A percentile compares a stretch with the other conserved stretches of the same genome.
These are phyloP conservation scores for Mycetomoellerius zeteki DNA, from an alignment of 1,140 invertebrate genomes.

Conservation along the genomic window DNA sequence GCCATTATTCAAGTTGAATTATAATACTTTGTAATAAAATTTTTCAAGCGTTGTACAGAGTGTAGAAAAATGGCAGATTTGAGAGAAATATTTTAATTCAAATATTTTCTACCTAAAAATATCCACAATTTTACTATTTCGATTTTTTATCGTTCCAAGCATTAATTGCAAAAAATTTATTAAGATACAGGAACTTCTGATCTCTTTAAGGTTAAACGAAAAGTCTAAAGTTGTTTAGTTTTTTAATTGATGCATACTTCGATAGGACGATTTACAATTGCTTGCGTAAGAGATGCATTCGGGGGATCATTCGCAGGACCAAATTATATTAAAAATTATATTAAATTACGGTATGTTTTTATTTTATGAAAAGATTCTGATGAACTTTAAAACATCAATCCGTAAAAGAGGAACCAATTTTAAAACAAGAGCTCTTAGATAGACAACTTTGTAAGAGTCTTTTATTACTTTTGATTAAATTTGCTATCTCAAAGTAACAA, in stretches of 20 bases:
- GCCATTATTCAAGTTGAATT: background rate
- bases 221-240: background rate
- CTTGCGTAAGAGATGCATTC: too few relatives aligned
- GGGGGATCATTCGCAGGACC: too few relatives aligned
- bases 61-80: background rate
- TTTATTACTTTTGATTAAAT: slow-evolving; percentile 35
- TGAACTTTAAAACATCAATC: background rate
- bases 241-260: too few relatives aligned
- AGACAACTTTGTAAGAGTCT: background rate
- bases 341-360: background rate
- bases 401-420: background rate
- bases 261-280: too few relatives aligned
- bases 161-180: background rate
- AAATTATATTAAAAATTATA: too few relatives aligned
- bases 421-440: background rate
- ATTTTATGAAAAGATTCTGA: background rate
- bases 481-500: slow-evolving; percentile 12
- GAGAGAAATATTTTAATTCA: background rate
- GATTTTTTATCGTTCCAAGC: background rate
- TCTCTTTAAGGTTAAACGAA: background rate
- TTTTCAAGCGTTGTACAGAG: background rate
- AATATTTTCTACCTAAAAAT: background rate
- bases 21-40: background rate
- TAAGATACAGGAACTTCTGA: background rate
- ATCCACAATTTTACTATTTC: background rate